Evolutionary conservation across 1,140 invertebrate genomes (phyloP).

Genomic region (Calosoma granatense): DNA sequence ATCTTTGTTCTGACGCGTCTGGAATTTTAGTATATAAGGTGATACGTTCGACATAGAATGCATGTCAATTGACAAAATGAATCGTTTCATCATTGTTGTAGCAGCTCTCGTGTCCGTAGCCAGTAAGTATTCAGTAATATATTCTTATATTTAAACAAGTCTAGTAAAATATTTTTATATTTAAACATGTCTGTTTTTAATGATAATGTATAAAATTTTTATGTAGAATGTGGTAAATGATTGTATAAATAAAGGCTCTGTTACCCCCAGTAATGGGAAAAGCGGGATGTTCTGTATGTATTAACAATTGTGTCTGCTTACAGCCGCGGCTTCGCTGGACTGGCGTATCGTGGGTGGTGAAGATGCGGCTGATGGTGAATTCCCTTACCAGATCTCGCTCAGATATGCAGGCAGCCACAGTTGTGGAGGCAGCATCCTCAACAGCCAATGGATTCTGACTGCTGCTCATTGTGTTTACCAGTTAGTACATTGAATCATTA

Average conservation of each 20-base stretch:
- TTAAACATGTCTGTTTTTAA: not conserved
- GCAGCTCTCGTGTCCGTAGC: not conserved
- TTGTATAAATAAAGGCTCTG: too few relatives aligned
- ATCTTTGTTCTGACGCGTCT: too few relatives aligned
- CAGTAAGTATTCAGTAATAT: not conserved
- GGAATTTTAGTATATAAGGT: not conserved
- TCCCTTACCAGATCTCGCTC: slow-evolving; percentile 34
- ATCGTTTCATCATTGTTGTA: not conserved
- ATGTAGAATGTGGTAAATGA: too few relatives aligned
- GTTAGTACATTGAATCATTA: too few relatives aligned
- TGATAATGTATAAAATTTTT: not conserved
- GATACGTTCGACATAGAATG: not conserved
- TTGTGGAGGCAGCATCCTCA: slow-evolving; percentile 44
- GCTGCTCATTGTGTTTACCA: slow-evolving; percentile 39
- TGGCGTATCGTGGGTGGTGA: slow-evolving; percentile 28
- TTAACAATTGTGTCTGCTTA: too few relatives aligned
- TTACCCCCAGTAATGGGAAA: too few relatives aligned
- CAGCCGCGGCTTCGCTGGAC: not conserved
- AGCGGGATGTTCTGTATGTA: too few relatives aligned
- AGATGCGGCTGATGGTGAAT: slow-evolving; percentile 26
- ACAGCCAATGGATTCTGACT: slow-evolving; percentile 35
- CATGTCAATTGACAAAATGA: not conserved
- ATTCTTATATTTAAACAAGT: not conserved
- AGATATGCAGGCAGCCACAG: slow-evolving; percentile 26
- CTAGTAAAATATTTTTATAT: not conserved